Percentiles rank a stretch among this genome's conserved stretches.
Evolutionary conservation across 2,888 invertebrate species (phyloP).

Genomic region (Glaucopsyche alexis): DNA sequence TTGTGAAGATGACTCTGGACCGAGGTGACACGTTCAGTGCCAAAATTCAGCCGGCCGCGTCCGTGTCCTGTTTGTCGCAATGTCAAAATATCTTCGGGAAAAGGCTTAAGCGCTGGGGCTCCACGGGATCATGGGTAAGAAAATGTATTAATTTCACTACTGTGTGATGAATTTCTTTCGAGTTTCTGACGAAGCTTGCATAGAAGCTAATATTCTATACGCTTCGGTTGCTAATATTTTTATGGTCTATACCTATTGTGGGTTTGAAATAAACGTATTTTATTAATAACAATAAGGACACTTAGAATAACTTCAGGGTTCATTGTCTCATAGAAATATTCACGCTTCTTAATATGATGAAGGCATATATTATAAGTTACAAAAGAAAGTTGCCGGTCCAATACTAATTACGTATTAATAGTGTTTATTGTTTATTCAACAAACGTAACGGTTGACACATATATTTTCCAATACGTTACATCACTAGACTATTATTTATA

Average conservation of each 20-base stretch:
- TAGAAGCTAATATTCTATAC: too few species aligned
- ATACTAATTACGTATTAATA: slow-evolving; percentile 25
- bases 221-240: too few species aligned
- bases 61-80: slow-evolving; percentile 76
- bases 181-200: neutral
- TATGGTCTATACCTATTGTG: too few species aligned
- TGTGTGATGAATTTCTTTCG: too few species aligned
- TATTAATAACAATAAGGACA: neutral
- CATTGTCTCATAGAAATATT: neutral
- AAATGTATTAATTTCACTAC: neutral
- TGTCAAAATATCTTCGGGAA: slow-evolving; percentile 84
- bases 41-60: slow-evolving; percentile 74
- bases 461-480: slow-evolving; percentile 20
- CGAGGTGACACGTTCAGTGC: slow-evolving; percentile 70
- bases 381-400: slow-evolving; percentile 15
- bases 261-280: too few species aligned
- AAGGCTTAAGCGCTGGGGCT: slow-evolving; percentile 85
- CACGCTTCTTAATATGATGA: slow-evolving; percentile 1
- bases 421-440: slow-evolving; percentile 27
- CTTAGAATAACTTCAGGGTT: neutral
- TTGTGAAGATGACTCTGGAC: slow-evolving; percentile 69
- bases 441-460: slow-evolving; percentile 23
- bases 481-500: slow-evolving; percentile 8
- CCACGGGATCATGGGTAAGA: slow-evolving; percentile 87
- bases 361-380: slow-evolving; percentile 2